Conservation (phyloP, 2,797 vertebrate species). For the Prunella strophiata region DNA sequence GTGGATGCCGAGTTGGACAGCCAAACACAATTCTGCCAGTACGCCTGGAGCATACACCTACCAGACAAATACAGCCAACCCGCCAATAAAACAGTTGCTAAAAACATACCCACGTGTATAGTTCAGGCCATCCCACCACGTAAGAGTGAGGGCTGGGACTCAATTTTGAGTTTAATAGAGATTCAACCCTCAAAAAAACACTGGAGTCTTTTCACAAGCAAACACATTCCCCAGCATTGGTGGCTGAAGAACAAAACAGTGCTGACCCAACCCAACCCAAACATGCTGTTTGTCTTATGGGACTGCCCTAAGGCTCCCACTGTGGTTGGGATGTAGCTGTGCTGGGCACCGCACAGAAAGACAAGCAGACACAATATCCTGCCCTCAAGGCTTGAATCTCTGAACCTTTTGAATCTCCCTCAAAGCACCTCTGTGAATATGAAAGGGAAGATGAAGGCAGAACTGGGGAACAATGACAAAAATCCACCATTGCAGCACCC, state of each 20-base stretch:
- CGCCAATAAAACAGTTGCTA: background rate
- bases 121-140: background rate
- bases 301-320: background rate
- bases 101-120: background rate
- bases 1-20: background rate
- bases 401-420: background rate
- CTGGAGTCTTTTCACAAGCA: background rate
- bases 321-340: background rate
- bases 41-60: background rate
- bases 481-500: background rate
- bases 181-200: background rate
- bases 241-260: background rate
- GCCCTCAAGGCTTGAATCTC: background rate
- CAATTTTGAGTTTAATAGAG: background rate
- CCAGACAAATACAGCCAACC: conserved; percentile 7
- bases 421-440: background rate
- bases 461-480: background rate
- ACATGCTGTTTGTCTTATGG: background rate
- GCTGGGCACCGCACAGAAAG: background rate
- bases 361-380: background rate
- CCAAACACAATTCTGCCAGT: background rate
- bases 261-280: background rate
- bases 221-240: background rate
- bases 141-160: background rate
- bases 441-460: background rate